Evolutionary conservation across 2,888 invertebrate genomes (phyloP).

Genomic region (Poecilobothrus nobilitatus): DNA sequence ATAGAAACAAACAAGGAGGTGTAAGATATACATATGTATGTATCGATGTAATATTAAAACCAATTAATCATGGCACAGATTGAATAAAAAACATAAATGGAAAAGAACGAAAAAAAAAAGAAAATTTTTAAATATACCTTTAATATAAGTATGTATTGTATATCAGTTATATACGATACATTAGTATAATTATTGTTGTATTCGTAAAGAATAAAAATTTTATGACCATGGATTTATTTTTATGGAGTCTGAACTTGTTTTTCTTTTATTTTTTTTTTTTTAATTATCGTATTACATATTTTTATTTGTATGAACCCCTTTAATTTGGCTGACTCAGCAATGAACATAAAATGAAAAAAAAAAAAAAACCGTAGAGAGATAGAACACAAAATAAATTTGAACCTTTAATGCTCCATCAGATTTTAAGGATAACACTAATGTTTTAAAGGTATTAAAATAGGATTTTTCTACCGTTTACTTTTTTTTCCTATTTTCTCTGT

Average conservation of each 20-base stretch:
- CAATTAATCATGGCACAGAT: slow-evolving; percentile 1
- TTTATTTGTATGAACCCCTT: neutral
- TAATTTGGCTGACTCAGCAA: neutral
- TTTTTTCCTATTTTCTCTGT: neutral
- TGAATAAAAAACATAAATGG: neutral
- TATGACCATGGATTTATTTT: neutral
- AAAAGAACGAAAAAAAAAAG: neutral
- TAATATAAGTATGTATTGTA: neutral
- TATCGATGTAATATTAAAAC: neutral
- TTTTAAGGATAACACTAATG: neutral
- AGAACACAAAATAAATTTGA: neutral
- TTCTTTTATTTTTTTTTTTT: neutral
- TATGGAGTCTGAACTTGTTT: neutral
- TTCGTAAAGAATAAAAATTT: neutral
- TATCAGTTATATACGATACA: neutral
- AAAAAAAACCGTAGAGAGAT: too few species aligned
- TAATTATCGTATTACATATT: too few species aligned
- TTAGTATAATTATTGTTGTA: neutral
- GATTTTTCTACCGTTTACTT: neutral
- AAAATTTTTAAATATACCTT: neutral
- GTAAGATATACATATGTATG: too few species aligned
- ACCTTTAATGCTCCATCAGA: neutral
- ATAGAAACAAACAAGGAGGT: too few species aligned
- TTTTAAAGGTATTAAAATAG: neutral
- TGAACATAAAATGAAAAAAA: neutral